Evolutionary conservation across 2,113 vertebrate species (phyloP).

Genomic region (Actenoides hombroni): DNA sequence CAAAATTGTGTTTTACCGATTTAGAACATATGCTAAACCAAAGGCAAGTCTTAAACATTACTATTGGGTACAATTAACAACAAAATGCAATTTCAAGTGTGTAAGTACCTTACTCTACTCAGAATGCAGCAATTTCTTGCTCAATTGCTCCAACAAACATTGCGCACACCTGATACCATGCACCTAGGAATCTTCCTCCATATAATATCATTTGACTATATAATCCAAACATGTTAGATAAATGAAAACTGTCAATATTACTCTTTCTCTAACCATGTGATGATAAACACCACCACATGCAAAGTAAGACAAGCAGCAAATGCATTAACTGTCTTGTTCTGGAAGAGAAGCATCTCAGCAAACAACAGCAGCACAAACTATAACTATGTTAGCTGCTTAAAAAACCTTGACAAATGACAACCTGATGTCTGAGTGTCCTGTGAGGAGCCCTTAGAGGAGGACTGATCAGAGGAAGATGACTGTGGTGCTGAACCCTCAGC

Average conservation of each 20-base stretch:
- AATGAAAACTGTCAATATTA: neutral
- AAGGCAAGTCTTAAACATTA: neutral
- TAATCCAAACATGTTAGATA: neutral
- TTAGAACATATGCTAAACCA: neutral
- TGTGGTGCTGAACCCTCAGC: conserved; percentile 69
- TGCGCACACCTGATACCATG: neutral
- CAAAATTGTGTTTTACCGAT: neutral
- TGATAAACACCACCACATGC: conserved; percentile 44
- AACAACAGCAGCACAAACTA: conserved; percentile 67
- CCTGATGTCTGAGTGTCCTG: conserved; percentile 82
- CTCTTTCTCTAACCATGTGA: neutral
- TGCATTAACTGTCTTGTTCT: conserved; percentile 23
- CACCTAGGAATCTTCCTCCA: neutral
- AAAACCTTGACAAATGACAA: conserved; percentile 74
- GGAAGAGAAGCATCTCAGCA: conserved; percentile 64
- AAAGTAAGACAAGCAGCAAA: conserved; percentile 60
- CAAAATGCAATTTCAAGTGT: neutral
- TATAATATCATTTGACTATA: neutral
- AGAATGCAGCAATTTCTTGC: neutral
- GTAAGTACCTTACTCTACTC: neutral
- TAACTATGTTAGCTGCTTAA: conserved; percentile 61
- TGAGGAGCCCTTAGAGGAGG: conserved; percentile 74
- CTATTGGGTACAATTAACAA: neutral
- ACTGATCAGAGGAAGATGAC: conserved; percentile 75
- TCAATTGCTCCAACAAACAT: neutral